Evolutionary conservation across 2,888 invertebrate genomes (phyloP).

Genomic region (Tetragonisca angustula): DNA sequence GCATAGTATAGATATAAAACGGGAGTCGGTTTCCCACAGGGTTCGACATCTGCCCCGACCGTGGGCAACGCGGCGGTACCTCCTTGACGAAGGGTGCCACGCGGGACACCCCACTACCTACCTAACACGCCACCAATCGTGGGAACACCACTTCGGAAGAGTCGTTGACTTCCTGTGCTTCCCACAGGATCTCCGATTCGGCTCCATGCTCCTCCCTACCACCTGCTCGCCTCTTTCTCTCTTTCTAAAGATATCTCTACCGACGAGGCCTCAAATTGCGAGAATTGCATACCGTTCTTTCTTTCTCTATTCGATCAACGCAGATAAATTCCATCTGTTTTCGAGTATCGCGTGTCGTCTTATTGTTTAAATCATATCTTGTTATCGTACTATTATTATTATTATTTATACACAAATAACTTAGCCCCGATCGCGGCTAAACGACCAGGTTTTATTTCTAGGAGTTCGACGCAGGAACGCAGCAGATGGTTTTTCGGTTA

Average conservation of each 20-base stretch:
- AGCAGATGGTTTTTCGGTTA: constrained; percentile 78
- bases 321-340: too few relatives aligned
- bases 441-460: not conserved
- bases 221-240: constrained; percentile 76
- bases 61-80: constrained; percentile 54
- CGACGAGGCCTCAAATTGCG: constrained; percentile 28
- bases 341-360: not conserved
- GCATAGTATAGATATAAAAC: constrained; percentile 21
- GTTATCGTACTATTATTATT: too few relatives aligned
- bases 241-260: constrained; percentile 57
- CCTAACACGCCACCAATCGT: constrained; percentile 79
- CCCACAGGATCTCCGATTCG: constrained; percentile 80
- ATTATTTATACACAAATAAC: not conserved
- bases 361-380: not conserved
- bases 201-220: constrained; percentile 62
- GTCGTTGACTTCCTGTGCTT: constrained; percentile 84
- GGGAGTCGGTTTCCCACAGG: constrained; percentile 82
- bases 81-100: constrained; percentile 71
- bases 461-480: constrained; percentile 27
- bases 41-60: constrained; percentile 81
- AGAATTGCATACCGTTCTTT: not conserved
- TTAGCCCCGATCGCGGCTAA: rapidly evolving
- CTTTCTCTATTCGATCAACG: not conserved
- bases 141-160: constrained; percentile 83
- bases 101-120: constrained; percentile 61